These are phyloP conservation scores for Phania funesta DNA, from an alignment of 2,888 invertebrate species.

Conservation along the genomic window DNA sequence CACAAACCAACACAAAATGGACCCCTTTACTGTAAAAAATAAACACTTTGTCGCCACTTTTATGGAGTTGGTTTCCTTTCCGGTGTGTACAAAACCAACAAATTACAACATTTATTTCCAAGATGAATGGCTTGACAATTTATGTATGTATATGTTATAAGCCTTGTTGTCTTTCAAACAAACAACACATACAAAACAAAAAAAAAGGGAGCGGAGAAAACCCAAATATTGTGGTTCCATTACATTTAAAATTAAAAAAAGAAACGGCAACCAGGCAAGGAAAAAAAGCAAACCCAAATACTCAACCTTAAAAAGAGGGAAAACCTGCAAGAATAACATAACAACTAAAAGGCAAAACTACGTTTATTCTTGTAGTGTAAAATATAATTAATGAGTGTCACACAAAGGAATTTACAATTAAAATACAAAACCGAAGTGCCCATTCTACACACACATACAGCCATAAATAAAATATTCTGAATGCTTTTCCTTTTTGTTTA, in stretches of 20 bases:
- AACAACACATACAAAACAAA: not conserved
- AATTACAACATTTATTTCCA: constrained; percentile 80
- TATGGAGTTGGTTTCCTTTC: constrained; percentile 65
- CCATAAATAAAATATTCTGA: not conserved
- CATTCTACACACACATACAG: not conserved
- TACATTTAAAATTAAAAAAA: constrained; percentile 66
- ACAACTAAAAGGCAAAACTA: constrained; percentile 33
- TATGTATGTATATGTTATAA: constrained; percentile 70
- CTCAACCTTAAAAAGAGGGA: constrained; percentile 14
- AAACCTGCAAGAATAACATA: constrained; percentile 6
- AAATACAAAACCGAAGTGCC: constrained; percentile 53
- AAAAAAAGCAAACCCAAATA: constrained; percentile 33
- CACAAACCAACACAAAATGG: constrained; percentile 32
- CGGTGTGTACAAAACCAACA: constrained; percentile 74
- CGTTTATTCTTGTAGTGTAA: constrained; percentile 69
- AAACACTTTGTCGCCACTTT: constrained; percentile 70
- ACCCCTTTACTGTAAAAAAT: constrained; percentile 47
- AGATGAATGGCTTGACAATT: constrained; percentile 80
- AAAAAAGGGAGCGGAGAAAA: not conserved
- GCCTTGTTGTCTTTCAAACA: constrained; percentile 66
- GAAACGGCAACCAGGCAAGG: constrained; percentile 32
- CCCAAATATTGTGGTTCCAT: constrained; percentile 58
- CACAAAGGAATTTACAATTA: constrained; percentile 71
- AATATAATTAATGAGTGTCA: constrained; percentile 76
- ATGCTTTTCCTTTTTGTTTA: not conserved